phyloP scores from a whole-genome alignment of 2,797 vertebrate species.

The Scolopax bukidnonensis region DNA sequence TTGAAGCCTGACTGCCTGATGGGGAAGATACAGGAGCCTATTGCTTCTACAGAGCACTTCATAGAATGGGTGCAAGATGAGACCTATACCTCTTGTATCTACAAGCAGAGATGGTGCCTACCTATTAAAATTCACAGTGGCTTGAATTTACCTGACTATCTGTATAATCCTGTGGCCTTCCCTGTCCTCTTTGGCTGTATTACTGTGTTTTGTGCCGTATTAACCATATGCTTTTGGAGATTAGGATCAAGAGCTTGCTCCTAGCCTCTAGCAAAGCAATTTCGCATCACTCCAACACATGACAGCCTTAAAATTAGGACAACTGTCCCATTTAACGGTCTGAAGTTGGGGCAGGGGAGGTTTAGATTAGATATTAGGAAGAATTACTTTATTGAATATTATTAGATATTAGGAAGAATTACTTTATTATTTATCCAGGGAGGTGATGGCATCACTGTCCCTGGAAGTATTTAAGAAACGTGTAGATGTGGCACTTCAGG shows the following conservation, averaged over 20 bases:
- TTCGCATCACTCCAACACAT: rapidly evolving
- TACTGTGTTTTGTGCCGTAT: neutral
- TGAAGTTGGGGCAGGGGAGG: too few relatives aligned
- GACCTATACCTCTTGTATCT: neutral
- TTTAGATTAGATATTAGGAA: too few relatives aligned
- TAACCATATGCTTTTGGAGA: rapidly evolving
- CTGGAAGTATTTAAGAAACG: too few relatives aligned
- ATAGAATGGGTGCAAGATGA: neutral
- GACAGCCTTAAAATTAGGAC: neutral
- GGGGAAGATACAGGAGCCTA: neutral
- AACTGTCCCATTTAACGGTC: neutral
- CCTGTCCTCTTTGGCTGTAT: neutral
- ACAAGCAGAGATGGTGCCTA: neutral
- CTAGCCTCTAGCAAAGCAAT: neutral
- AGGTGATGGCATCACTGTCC: too few relatives aligned
- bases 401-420: too few relatives aligned
- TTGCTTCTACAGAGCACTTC: neutral
- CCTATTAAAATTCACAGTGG: neutral
- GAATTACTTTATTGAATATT: too few relatives aligned
- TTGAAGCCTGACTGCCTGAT: neutral
- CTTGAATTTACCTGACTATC: neutral
- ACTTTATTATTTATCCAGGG: too few relatives aligned
- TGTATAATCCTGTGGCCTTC: neutral
- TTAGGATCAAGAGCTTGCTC: neutral
- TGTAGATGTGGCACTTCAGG: too few relatives aligned